A percentile compares a stretch with the other conserved stretches of the same genome.
Evolutionary conservation across 37 sponge, comb jelly and placozoan genomes (phyloP).

Genomic region (Halichondria panicea): DNA sequence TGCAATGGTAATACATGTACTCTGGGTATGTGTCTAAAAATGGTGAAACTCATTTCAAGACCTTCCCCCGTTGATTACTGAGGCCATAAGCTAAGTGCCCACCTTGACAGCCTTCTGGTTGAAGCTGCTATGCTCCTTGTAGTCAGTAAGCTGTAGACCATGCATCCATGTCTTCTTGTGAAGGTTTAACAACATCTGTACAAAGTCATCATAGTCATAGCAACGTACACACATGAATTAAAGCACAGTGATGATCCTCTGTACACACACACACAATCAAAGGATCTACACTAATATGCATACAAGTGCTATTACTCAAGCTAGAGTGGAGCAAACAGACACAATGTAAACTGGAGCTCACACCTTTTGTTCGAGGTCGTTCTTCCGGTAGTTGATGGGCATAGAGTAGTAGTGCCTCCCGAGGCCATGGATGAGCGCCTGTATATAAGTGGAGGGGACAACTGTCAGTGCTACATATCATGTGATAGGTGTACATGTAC

Average conservation of each 20-base stretch:
- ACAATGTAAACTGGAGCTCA: no score
- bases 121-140: conserved; percentile 67
- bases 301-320: no score
- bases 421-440: conserved; percentile 98
- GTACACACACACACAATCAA: neutral
- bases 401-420: conserved; percentile 97
- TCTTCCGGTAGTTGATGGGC: conserved; percentile 97
- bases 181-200: conserved; percentile 93
- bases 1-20: neutral
- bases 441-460: no score
- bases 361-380: conserved; percentile 98
- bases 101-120: conserved; percentile 92
- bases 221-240: neutral
- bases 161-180: conserved; percentile 98
- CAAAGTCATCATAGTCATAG: no score
- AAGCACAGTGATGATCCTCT: neutral
- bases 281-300: neutral
- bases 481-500: no score
- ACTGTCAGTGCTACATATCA: no score
- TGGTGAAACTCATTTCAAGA: no score
- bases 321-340: no score
- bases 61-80: no score
- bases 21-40: neutral
- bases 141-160: conserved; percentile 88
- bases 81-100: neutral